Base-by-base conservation (phyloP, 2,888 invertebrate species). In the Nymphalis c-album region DNA sequence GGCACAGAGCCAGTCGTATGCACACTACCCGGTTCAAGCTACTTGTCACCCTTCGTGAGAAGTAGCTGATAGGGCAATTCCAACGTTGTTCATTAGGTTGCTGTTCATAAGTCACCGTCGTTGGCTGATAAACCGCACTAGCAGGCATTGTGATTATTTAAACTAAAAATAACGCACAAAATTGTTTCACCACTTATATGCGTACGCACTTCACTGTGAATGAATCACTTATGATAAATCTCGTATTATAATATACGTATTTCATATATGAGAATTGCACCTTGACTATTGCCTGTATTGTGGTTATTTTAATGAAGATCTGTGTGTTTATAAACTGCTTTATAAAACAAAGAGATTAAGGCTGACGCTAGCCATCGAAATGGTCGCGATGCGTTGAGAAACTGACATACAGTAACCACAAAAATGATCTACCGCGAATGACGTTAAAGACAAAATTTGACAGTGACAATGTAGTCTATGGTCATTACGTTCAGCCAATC, bases 51-150 rank as follows among this genome's bases (percentile, higher is more conserved):
- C 92, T 85, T 35, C 92, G 91, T 75, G 92, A 85, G 87, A 92
- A 86, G 85, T 89, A 86, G 87, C 93, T 90, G 91, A 94, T 85
- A 80, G 94, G 89, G 85, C 93, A 87, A 88, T 91, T 84, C 94
- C 93, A 86, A 82, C 93, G 83, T 85, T 93, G 93, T 69, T 94
- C 94, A 60, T 80, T 85, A n/a, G 92, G 91, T 76, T 92, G 93
- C 75, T 93, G 93, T 84, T 95, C 95, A 83, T 95, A 96, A 65
- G 95, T 95, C 74, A 95, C 95, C 74, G 96, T 96, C 71, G 96
- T 96, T 18, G 96, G 96, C 84, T 96, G 96, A 87, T 96, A 96
- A 60, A 96, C 96, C 70, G 95, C 95, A 82, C 95, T 94, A 67
- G 94, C 93, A 75, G 95, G 95, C 95, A 95, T 95, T 83, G 86